Evolutionary conservation across 1,140 invertebrate species (phyloP).

Genomic region (Anastatus disparis): DNA sequence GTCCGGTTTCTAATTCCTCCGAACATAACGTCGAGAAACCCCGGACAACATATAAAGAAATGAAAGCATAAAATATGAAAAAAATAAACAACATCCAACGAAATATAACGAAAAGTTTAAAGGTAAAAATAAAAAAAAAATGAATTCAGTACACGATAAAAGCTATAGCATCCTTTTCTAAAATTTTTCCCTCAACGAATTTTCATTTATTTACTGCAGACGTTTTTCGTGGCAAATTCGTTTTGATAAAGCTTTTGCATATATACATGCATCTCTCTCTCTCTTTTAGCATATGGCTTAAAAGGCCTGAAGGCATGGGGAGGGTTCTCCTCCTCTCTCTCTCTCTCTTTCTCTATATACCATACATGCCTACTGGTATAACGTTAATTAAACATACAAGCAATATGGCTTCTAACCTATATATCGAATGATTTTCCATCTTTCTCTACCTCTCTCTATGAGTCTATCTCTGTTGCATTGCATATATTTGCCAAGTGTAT

Average conservation of each 20-base stretch:
- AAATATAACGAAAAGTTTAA: too few relatives aligned
- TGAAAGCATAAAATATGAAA: too few relatives aligned
- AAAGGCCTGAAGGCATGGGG: neutral
- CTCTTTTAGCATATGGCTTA: neutral
- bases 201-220: slow-evolving; percentile 28
- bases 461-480: too few relatives aligned
- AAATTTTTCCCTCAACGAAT: neutral
- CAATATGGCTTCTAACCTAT: slow-evolving; percentile 28
- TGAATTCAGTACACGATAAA: too few relatives aligned
- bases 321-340: too few relatives aligned
- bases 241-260: slow-evolving; percentile 33
- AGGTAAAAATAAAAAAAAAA: too few relatives aligned
- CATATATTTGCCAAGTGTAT: slow-evolving; percentile 50
- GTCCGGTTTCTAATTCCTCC: slow-evolving; percentile 13
- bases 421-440: slow-evolving; percentile 27
- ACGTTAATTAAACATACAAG: slow-evolving; percentile 38
- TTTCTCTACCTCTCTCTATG: too few relatives aligned
- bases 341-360: too few relatives aligned
- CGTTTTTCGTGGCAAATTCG: slow-evolving; percentile 22
- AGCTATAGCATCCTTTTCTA: neutral
- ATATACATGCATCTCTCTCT: too few relatives aligned
- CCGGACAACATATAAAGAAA: neutral
- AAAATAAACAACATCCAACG: too few relatives aligned
- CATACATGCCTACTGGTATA: too few relatives aligned
- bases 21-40: too few relatives aligned